phyloP scores from a whole-genome alignment of 1,140 invertebrate species.

The Lerema accius region DNA sequence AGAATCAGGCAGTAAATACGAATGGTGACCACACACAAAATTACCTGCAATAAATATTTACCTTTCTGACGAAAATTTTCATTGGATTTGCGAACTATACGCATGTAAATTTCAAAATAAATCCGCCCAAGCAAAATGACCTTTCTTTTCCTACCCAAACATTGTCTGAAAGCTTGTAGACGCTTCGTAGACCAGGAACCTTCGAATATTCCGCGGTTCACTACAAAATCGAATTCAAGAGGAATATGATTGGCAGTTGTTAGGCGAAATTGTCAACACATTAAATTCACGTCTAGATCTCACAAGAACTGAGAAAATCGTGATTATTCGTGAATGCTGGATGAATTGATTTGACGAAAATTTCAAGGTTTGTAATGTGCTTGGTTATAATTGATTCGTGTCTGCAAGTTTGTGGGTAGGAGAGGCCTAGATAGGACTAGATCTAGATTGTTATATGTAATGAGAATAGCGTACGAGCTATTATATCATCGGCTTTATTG shows the following conservation, averaged over 20 bases:
- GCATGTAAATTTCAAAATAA: constrained; percentile 1
- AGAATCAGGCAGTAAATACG: no score
- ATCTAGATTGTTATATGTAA: no score
- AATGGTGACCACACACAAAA: no score
- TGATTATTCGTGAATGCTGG: constrained; percentile 14
- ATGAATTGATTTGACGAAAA: no score
- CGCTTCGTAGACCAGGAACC: constrained; percentile 11
- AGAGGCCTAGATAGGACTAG: no score
- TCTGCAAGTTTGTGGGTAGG: no score
- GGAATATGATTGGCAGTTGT: constrained; percentile 41
- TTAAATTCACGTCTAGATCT: constrained; percentile 20
- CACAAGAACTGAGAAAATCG: no score
- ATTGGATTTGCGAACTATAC: neutral
- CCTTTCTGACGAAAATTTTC: neutral
- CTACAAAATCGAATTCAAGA: neutral
- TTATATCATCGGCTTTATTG: no score
- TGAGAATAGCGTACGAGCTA: no score
- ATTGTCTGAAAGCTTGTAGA: constrained; percentile 19
- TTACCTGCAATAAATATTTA: no score
- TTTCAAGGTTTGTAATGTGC: no score
- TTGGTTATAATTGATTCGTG: no score
- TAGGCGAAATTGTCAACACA: constrained; percentile 36
- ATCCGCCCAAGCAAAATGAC: constrained; percentile 10
- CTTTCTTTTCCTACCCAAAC: constrained; percentile 14
- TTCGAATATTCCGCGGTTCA: constrained; percentile 14